Evolutionary conservation across 2,888 invertebrate genomes (phyloP).

Genomic region (Hydraecia micacea): DNA sequence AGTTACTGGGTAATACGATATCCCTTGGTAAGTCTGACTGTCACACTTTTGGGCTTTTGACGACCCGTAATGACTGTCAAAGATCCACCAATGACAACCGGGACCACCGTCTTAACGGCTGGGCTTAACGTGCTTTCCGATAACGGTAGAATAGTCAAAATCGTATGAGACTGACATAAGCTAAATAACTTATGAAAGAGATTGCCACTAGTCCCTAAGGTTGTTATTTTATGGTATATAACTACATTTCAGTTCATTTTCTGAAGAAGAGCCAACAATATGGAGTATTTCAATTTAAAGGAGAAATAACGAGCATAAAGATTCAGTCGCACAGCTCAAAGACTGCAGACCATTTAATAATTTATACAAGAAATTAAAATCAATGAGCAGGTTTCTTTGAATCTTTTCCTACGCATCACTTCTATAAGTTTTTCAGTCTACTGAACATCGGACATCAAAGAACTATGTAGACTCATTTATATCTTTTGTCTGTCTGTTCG

Average conservation of each 20-base stretch:
- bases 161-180: neutral
- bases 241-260: neutral
- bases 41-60: neutral
- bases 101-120: neutral
- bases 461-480: slow-evolving; percentile 51
- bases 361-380: slow-evolving; percentile 15
- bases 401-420: slow-evolving; percentile 41
- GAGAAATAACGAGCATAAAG: neutral
- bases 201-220: neutral
- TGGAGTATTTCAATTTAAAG: neutral
- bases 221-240: neutral
- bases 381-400: slow-evolving; percentile 47
- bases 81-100: neutral
- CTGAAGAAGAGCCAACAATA: neutral
- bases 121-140: neutral
- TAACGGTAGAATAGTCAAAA: neutral
- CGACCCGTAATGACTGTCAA: neutral
- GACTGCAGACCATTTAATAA: neutral
- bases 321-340: neutral
- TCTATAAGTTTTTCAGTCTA: slow-evolving; percentile 53
- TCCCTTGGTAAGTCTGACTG: neutral
- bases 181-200: neutral
- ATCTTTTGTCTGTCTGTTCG: slow-evolving; percentile 35
- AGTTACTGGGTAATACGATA: neutral
- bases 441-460: slow-evolving; percentile 62